A percentile compares a stretch with the other conserved stretches of the same genome.
Conservation (phyloP, 2,113 vertebrate genomes). For the Lipophrys pholis region DNA sequence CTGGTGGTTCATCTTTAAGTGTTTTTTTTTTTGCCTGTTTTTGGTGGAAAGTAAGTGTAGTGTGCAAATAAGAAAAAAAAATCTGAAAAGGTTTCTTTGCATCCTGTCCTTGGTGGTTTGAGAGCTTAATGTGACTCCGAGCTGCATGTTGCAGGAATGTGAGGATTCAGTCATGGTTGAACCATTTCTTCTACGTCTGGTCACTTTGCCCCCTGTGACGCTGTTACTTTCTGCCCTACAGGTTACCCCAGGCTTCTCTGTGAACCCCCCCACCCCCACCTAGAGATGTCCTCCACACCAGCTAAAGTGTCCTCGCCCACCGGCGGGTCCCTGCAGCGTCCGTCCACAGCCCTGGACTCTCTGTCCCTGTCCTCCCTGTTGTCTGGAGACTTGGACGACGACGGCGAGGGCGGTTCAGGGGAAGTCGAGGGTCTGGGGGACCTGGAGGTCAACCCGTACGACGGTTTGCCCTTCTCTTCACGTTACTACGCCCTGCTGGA, state of each 20-base stretch:
- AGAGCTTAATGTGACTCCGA: too few relatives aligned
- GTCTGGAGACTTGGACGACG: slow-evolving; percentile 77
- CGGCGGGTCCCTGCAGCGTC: background rate
- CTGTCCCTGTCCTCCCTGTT: slow-evolving; percentile 82
- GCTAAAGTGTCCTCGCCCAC: slow-evolving; percentile 1
- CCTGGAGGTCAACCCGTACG: slow-evolving; percentile 95
- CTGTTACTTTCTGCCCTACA: slow-evolving; percentile 30
- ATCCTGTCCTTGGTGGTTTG: too few relatives aligned
- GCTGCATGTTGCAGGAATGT: too few relatives aligned
- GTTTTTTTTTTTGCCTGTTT: too few relatives aligned
- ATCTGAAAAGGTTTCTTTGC: too few relatives aligned
- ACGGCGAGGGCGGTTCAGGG: slow-evolving; percentile 39
- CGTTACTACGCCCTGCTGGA: slow-evolving; percentile 91
- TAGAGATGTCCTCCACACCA: slow-evolving; percentile 73
- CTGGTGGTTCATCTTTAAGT: too few relatives aligned
- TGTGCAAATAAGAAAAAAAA: too few relatives aligned
- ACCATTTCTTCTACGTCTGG: background rate
- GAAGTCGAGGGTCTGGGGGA: slow-evolving; percentile 76
- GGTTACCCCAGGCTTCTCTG: slow-evolving; percentile 57
- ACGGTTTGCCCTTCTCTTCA: slow-evolving; percentile 94
- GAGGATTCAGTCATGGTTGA: background rate
- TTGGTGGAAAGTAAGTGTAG: too few relatives aligned
- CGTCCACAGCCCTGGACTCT: slow-evolving; percentile 66
- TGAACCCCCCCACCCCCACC: slow-evolving; percentile 18
- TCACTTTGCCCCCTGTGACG: background rate